A percentile compares a stretch with the other conserved stretches of the same genome.
These are phyloP conservation scores for Enteromius thamalakanensis DNA, from an alignment of 2,797 vertebrate genomes.

Conservation along the genomic window DNA sequence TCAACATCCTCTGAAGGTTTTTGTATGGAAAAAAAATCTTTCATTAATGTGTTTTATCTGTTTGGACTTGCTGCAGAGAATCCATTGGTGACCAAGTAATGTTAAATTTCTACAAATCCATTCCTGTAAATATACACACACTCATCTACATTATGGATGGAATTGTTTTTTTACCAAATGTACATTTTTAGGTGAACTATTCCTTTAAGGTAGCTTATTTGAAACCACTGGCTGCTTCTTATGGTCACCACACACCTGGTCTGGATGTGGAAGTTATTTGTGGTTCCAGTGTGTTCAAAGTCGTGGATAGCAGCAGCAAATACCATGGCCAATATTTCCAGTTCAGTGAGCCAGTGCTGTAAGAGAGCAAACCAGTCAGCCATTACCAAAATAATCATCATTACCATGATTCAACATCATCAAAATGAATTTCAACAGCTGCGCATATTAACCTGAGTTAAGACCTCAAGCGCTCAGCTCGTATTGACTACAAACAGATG, in stretches of 20 bases:
- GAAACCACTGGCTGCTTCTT: not conserved
- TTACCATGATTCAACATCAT: slow-evolving; percentile 2
- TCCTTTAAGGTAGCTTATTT: not conserved
- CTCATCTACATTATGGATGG: not conserved
- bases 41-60: not conserved
- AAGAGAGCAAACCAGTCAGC: slow-evolving; percentile 29
- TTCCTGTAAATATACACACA: not conserved
- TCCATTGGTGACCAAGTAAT: not conserved
- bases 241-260: slow-evolving; percentile 80
- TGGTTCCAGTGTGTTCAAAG: slow-evolving; percentile 97
- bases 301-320: slow-evolving; percentile 97
- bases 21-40: not conserved
- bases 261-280: slow-evolving; percentile 99
- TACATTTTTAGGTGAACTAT: too few species aligned
- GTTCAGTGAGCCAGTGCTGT: slow-evolving; percentile 97
- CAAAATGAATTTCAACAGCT: not conserved
- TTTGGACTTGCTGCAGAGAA: not conserved
- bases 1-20: not conserved
- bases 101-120: not conserved
- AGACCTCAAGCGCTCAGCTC: slow-evolving; percentile 1
- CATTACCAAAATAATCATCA: slow-evolving; percentile 22
- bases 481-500: slow-evolving; percentile 19
- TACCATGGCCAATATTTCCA: slow-evolving; percentile 98
- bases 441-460: not conserved
- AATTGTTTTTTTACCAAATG: too few species aligned